Percentiles rank a stretch among this genome's conserved stretches.
phyloP scores from a whole-genome alignment of 2,113 vertebrate species.

The Bucco capensis region DNA sequence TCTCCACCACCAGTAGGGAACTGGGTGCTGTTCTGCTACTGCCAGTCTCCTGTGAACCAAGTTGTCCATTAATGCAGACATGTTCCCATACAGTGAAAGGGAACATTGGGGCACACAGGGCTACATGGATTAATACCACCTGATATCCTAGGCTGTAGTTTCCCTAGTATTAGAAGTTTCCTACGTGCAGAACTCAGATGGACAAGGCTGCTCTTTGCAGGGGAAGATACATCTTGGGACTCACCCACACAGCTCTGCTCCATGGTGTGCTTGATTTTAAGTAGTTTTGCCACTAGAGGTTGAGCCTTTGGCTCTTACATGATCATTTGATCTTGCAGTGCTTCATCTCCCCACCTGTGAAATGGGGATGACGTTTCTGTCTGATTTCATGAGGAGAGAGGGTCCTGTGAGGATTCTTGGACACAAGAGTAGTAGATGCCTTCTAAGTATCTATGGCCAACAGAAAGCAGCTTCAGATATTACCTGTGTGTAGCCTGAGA shows the following conservation, averaged over 20 bases:
- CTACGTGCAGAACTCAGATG: accelerated
- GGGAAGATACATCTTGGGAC: neutral
- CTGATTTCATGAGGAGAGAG: neutral
- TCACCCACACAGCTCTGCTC: neutral
- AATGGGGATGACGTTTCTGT: neutral
- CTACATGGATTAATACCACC: neutral
- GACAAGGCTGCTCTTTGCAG: neutral
- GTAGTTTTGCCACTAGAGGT: neutral
- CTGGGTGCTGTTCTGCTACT: neutral
- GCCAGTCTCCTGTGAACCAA: neutral
- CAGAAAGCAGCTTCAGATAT: neutral
- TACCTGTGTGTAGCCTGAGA: neutral
- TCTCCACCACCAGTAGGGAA: neutral
- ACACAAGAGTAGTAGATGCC: neutral
- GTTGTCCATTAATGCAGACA: neutral
- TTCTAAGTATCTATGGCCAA: neutral
- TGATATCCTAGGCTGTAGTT: neutral
- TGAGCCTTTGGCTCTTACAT: neutral
- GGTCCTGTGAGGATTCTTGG: neutral
- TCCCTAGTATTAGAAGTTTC: neutral
- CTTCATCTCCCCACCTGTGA: neutral
- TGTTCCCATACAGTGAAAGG: neutral
- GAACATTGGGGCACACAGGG: neutral
- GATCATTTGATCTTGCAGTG: neutral
- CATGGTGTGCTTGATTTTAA: neutral